phyloP scores from a whole-genome alignment of 2,888 invertebrate genomes.

The Reticulitermes lucifugus region DNA sequence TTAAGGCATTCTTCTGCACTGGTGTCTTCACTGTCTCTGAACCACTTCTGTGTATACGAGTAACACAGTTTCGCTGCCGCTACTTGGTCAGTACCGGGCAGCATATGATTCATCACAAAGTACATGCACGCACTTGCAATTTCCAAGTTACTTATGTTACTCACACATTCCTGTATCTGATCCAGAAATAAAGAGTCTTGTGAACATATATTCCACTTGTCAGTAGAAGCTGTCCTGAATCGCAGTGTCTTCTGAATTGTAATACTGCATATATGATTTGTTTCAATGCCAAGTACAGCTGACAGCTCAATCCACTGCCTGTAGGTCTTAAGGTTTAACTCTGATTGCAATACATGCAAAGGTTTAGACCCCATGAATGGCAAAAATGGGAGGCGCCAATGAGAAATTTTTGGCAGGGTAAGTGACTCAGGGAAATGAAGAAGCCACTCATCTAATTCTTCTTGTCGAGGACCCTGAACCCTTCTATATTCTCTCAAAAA shows the following conservation, averaged over 20 bases:
- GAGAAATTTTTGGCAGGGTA: not conserved
- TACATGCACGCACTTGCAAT: conserved; percentile 17
- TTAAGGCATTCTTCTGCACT: not conserved
- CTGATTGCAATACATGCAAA: conserved; percentile 57
- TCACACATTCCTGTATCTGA: conserved; percentile 2
- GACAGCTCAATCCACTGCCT: conserved; percentile 61
- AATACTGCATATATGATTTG: not conserved
- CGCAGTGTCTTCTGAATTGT: not conserved
- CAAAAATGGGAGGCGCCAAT: conserved; percentile 27
- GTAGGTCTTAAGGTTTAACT: conserved; percentile 65
- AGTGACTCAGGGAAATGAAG: not conserved
- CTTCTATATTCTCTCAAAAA: conserved; percentile 6
- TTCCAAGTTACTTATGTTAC: not conserved
- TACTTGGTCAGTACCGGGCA: not conserved
- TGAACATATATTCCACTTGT: not conserved
- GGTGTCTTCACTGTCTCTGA: not conserved
- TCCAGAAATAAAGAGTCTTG: not conserved
- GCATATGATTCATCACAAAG: conserved; percentile 10
- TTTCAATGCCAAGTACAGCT: not conserved
- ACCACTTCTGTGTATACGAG: not conserved
- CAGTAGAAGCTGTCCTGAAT: too few species aligned
- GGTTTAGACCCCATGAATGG: not conserved
- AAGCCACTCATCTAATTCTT: not conserved
- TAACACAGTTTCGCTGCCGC: not conserved
- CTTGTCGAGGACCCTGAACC: not conserved